phyloP scores from a whole-genome alignment of 2,797 vertebrate species.

The Fistularia commersonii region DNA sequence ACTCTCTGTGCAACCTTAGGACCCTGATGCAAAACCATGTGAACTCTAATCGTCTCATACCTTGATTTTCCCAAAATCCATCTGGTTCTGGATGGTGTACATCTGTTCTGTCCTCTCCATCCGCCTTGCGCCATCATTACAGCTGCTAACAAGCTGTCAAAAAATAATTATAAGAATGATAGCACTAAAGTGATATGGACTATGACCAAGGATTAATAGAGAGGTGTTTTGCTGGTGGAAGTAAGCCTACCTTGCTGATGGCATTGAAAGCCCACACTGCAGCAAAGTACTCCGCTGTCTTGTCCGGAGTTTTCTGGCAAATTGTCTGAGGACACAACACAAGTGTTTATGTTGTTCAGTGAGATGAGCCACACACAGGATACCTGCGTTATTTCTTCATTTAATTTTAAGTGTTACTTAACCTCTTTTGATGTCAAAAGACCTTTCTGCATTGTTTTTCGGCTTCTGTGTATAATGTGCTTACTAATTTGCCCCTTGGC shows the following conservation, averaged over 20 bases:
- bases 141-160: conserved; percentile 85
- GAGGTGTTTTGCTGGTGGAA: background rate
- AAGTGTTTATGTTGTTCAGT: background rate
- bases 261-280: conserved; percentile 84
- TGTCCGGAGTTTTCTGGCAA: conserved; percentile 83
- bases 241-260: conserved; percentile 86
- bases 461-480: too few relatives aligned
- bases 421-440: too few relatives aligned
- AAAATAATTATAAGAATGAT: background rate
- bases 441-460: too few relatives aligned
- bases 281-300: conserved; percentile 72
- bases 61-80: conserved; percentile 96
- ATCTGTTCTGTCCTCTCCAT: conserved; percentile 97
- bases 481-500: too few relatives aligned
- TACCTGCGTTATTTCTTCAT: too few relatives aligned
- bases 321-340: conserved; percentile 78
- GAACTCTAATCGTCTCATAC: conserved; percentile 51
- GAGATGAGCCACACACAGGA: background rate
- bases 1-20: too few relatives aligned
- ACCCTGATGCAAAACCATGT: background rate
- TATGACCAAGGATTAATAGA: background rate
- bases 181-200: background rate
- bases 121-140: conserved; percentile 88
- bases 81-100: conserved; percentile 92
- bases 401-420: too few relatives aligned